Percentiles rank a stretch among this genome's conserved stretches.
These are phyloP conservation scores for Cheilosia vernalis DNA, from an alignment of 2,888 invertebrate species.

Conservation along the genomic window DNA sequence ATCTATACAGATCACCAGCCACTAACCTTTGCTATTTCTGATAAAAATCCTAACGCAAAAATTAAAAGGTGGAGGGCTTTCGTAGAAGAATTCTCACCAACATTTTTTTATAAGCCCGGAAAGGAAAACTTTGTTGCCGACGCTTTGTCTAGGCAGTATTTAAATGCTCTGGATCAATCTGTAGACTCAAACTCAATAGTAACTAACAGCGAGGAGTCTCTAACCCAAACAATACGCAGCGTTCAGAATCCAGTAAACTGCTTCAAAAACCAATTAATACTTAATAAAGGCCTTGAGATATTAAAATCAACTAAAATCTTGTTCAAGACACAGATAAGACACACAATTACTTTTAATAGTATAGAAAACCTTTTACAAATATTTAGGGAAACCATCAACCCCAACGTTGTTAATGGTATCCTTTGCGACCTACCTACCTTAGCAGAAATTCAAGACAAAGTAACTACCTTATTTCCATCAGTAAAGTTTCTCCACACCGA, in stretches of 20 bases:
- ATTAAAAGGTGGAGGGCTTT: no score
- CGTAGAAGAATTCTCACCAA: no score
- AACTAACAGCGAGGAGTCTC: constrained; percentile 34
- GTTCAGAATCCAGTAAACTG: constrained; percentile 23
- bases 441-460: constrained; percentile 49
- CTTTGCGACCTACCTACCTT: constrained; percentile 48
- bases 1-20: constrained; percentile 60
- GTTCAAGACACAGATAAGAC: constrained; percentile 45
- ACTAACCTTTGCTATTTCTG: constrained; percentile 42
- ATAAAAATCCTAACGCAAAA: no score
- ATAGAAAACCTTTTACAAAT: constrained; percentile 12
- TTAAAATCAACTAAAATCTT: constrained; percentile 54
- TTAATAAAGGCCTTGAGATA: no score
- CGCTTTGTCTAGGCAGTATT: no score
- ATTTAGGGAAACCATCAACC: constrained; percentile 19
- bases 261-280: constrained; percentile 26
- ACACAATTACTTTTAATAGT: constrained; percentile 32
- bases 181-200: neutral
- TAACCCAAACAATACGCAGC: no score
- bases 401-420: constrained; percentile 45
- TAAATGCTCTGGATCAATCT: constrained; percentile 19
- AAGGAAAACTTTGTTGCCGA: no score
- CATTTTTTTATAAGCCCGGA: no score
- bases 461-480: neutral
- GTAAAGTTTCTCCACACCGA: no score